These are phyloP conservation scores for Choloepus didactylus DNA, from an alignment of 2,797 vertebrate genomes.

Conservation along the genomic window DNA sequence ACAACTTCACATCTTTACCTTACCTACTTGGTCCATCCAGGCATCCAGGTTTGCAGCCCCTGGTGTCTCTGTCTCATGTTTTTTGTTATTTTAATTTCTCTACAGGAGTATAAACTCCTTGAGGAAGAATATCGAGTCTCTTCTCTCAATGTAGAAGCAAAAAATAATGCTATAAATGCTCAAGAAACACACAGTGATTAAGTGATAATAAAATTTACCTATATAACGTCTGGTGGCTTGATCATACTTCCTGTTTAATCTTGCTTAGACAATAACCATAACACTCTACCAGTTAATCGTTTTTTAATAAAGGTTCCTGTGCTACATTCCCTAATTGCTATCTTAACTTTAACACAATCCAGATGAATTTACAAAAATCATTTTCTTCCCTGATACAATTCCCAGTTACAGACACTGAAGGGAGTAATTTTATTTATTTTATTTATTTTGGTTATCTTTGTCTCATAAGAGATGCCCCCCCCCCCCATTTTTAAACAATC, in stretches of 20 bases:
- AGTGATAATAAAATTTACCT: neutral
- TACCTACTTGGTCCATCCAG: neutral
- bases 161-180: neutral
- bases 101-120: neutral
- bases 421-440: neutral
- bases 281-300: neutral
- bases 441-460: neutral
- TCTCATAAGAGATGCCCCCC: neutral
- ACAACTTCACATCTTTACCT: too few relatives aligned
- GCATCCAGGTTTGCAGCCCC: too few relatives aligned
- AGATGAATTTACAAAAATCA: neutral
- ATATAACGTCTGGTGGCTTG: neutral
- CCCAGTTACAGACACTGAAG: neutral
- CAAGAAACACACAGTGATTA: neutral
- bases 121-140: neutral
- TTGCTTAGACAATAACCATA: neutral
- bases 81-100: neutral
- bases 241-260: neutral
- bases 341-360: neutral
- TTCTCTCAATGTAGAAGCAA: slow-evolving; percentile 5
- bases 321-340: neutral
- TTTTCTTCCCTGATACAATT: neutral
- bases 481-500: neutral
- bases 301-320: neutral
- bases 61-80: neutral